Base-by-base conservation (phyloP, 1,140 invertebrate genomes). In the Papilio machaon region DNA sequence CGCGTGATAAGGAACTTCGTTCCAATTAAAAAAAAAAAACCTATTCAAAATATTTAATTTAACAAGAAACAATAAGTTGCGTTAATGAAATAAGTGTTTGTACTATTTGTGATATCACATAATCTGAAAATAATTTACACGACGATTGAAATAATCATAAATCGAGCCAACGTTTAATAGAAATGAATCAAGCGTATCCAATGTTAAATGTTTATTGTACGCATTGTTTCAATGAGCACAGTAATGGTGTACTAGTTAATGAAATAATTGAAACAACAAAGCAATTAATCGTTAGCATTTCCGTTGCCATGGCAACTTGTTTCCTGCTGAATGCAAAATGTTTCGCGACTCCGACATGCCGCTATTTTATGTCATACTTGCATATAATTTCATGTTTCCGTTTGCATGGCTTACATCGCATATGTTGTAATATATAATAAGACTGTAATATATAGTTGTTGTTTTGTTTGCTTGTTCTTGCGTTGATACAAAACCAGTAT, bases 201-300 rank as follows among this genome's bases (percentile, higher is more conserved):
- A 64, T 64, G 60, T 64, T 64, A 64, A 64, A 64, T 64, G 60
- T 30, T 23, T 23, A 64, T 64, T 64, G 60, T 64, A 11, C 60
- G 60, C 23, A 64, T 64, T 64, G 23, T 64, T 64, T 64, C 23
- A 64, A 64, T 64, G 60, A 64, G 60, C 58, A 7, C 60, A 23
- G 60, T 30, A 64, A 64, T 64, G 60, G 60, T 30, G 60, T 19
- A 23, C 60, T 64, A 64, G 60, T 64, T 64, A 64, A 64, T 64
- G 60, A 64, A 64, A 64, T 64, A 64, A 64, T 64, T 64, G 60
- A 64, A 64, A 64, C 60, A 64, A 64, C 60, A 64, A 64, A 64
- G 60, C 60, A 64, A 64, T 64, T 64, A 64, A 64, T 64, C 60
- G 60, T 30, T 64, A 64, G 23, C 60, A 64, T 64, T 64, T 64